Conservation (phyloP, 2,113 vertebrate species). For the Nestor notabilis region DNA sequence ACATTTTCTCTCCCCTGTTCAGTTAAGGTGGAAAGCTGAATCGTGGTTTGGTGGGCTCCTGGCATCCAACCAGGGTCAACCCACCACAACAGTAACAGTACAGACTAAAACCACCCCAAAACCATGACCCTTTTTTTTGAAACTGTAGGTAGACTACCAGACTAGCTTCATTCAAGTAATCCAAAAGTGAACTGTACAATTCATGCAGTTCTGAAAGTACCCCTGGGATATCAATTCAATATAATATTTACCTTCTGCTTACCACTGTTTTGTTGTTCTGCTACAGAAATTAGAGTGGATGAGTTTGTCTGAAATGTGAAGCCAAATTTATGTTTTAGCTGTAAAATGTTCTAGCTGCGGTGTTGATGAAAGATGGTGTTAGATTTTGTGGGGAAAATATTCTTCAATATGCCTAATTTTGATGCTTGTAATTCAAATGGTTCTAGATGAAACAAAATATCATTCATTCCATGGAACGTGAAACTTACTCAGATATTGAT, state of each 20-base stretch:
- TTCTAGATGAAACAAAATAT: not conserved
- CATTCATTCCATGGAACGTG: not conserved
- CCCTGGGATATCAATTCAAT: not conserved
- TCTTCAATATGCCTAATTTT: not conserved
- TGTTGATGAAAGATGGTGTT: not conserved
- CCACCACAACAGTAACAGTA: not conserved
- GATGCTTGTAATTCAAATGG: not conserved
- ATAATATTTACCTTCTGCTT: conserved; percentile 3
- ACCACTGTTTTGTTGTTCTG: not conserved
- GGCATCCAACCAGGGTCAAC: not conserved
- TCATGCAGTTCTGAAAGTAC: not conserved
- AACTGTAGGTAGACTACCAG: not conserved
- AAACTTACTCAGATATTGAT: not conserved
- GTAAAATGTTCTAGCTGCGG: not conserved
- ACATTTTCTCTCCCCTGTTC: not conserved
- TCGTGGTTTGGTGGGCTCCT: not conserved
- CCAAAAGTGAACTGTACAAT: not conserved
- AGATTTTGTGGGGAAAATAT: not conserved
- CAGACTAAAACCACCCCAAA: not conserved
- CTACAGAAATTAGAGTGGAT: not conserved
- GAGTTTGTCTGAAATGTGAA: conserved; percentile 11
- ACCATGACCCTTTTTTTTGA: not conserved
- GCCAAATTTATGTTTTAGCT: not conserved
- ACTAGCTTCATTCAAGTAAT: not conserved
- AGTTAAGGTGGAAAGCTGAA: not conserved